Conservation (phyloP, 2,888 invertebrate genomes). For the Sinotaia quadrata region DNA sequence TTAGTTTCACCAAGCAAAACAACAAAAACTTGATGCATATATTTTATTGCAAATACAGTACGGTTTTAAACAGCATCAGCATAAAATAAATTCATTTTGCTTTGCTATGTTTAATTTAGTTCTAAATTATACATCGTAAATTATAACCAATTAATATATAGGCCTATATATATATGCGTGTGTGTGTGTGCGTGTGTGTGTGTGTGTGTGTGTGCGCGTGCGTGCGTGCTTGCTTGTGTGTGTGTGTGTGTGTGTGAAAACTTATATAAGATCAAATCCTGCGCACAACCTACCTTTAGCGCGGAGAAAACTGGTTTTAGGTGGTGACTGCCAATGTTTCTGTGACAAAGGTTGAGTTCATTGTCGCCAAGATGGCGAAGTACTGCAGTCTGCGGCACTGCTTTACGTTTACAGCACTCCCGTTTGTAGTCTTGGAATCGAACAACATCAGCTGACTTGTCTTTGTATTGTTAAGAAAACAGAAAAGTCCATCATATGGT, state of each 20-base stretch:
- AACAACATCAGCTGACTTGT: background rate
- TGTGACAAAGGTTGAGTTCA: slow-evolving; percentile 21
- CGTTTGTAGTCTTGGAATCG: slow-evolving; percentile 1
- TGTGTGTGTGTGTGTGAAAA: background rate
- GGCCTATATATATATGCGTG: background rate
- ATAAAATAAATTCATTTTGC: too few species aligned
- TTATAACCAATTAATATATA: background rate
- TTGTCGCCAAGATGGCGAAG: slow-evolving; percentile 7
- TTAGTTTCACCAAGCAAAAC: too few species aligned
- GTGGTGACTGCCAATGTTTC: slow-evolving; percentile 9
- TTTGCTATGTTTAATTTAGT: too few species aligned
- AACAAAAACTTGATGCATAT: too few species aligned
- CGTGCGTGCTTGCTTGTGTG: background rate
- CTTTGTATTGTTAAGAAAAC: background rate
- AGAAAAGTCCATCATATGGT: too few species aligned
- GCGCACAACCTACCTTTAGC: slow-evolving; percentile 4
- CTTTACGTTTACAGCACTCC: background rate
- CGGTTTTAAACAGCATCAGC: too few species aligned
- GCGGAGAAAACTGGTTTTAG: slow-evolving; percentile 11
- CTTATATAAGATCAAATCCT: background rate
- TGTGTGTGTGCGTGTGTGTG: background rate
- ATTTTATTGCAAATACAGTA: too few species aligned
- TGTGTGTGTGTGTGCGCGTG: background rate
- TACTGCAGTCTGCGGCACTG: slow-evolving; percentile 13
- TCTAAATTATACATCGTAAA: too few species aligned